Conservation (phyloP, 2,888 invertebrate species). For the Leptinotarsa peninsularis region DNA sequence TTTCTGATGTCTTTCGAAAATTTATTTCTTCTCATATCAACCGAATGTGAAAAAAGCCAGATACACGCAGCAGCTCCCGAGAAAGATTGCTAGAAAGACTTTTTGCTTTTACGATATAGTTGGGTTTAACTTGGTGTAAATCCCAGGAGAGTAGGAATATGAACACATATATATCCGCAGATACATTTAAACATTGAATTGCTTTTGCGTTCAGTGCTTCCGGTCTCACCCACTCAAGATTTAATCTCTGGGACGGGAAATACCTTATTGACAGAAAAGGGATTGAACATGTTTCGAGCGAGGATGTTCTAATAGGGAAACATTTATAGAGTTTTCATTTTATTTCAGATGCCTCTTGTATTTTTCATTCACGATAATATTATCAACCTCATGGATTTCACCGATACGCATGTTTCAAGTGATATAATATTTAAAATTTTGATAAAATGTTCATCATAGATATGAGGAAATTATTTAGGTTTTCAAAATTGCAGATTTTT, state of each 20-base stretch:
- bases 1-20: not conserved
- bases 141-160: conserved; percentile 13
- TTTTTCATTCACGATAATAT: no score
- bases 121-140: conserved; percentile 13
- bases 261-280: not conserved
- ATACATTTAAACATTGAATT: conserved; percentile 16
- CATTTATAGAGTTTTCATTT: not conserved
- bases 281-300: not conserved
- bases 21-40: not conserved
- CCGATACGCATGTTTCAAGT: no score
- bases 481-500: no score
- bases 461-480: no score
- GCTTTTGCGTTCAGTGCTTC: conserved; percentile 12
- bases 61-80: not conserved
- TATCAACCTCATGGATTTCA: no score
- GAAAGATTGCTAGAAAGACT: conserved; percentile 13
- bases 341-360: no score
- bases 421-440: no score
- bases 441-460: no score
- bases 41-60: not conserved
- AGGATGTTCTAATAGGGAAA: not conserved
- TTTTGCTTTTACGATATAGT: conserved; percentile 3
- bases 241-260: conserved; percentile 9
- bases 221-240: conserved; percentile 3
- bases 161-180: conserved; percentile 14